Base-by-base conservation (phyloP, 2,113 vertebrate species). In the Morone saxatilis region DNA sequence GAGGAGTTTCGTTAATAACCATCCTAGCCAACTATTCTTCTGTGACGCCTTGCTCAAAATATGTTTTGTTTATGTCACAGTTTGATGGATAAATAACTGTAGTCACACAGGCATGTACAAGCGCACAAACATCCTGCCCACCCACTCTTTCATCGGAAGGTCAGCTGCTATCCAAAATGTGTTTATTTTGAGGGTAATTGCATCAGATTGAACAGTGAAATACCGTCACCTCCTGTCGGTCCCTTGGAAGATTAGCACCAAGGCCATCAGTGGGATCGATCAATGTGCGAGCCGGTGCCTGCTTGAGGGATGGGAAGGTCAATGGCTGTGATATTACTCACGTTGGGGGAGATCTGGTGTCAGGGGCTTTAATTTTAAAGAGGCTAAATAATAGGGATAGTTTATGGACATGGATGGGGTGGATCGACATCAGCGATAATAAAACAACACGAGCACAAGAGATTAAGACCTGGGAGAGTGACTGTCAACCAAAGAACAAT, bases 121-220 rank as follows among this genome's bases (percentile, higher is more conserved):
- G 68, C 7, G 1, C 67, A 69, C 69, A 59, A 75, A 62, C 72
- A 65, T 22, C 62, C 85, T 19, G 16, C 63, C 86, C 79, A 47
- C 57, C 76, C 73, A 19, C 59, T 54, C 75, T 68, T 68, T 66
- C 63, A 47, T 45, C 14, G 81, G 83, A 89, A 93, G 89, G 91
- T 91, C 89, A 93, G 77, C 78, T 40, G 81, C 80, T 76, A 72
- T 69, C 80, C 80, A 86, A 90, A 90, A 91, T 82, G 78, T 92
- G 89, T 91, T 93, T 86, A 89, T 93, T 91, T 90, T 85, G 79
- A 91, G 72, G 78, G 88, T 90, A 93, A 93, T 91, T 89, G 87
- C 90, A 83, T 89, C 76, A 72, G 89, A 93, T 82, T 88, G 89
- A 91, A 88, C 71, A 60, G 84, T 90, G 91, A 91, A 94, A 93